A percentile compares a stretch with the other conserved stretches of the same genome.
Conservation (phyloP, 2,888 invertebrate genomes). For the Blomia tropicalis region DNA sequence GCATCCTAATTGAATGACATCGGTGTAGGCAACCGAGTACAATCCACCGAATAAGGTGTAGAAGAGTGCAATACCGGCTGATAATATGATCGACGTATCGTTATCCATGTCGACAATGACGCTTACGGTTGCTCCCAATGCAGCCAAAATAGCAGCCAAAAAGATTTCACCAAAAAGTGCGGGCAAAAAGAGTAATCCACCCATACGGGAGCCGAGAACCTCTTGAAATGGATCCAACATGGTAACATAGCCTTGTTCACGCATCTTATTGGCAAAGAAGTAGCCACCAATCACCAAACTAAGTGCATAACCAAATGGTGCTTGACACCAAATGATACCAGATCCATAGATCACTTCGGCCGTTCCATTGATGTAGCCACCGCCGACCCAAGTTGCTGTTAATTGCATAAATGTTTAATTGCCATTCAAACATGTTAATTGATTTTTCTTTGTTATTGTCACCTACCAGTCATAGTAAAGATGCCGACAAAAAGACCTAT, state of each 20-base stretch:
- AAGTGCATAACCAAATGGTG: slow-evolving; percentile 94
- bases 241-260: slow-evolving; percentile 89
- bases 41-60: slow-evolving; percentile 95
- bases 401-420: slow-evolving; percentile 13
- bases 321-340: slow-evolving; percentile 92
- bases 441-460: not conserved
- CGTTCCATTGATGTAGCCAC: slow-evolving; percentile 97
- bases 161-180: slow-evolving; percentile 95
- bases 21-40: slow-evolving; percentile 95
- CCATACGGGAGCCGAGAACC: slow-evolving; percentile 90
- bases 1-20: slow-evolving; percentile 92
- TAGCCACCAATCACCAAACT: slow-evolving; percentile 88
- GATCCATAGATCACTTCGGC: slow-evolving; percentile 87
- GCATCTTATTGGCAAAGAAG: slow-evolving; percentile 95
- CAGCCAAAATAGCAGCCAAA: slow-evolving; percentile 95
- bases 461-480: slow-evolving; percentile 91
- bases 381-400: slow-evolving; percentile 96
- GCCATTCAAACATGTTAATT: not conserved
- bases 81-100: slow-evolving; percentile 76
- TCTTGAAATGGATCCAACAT: slow-evolving; percentile 97
- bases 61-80: slow-evolving; percentile 86
- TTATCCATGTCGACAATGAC: slow-evolving; percentile 95
- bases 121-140: slow-evolving; percentile 82
- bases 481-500: slow-evolving; percentile 88
- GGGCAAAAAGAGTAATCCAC: slow-evolving; percentile 83